These are phyloP conservation scores for Empis stercorea DNA, from an alignment of 2,888 invertebrate species.

Conservation along the genomic window DNA sequence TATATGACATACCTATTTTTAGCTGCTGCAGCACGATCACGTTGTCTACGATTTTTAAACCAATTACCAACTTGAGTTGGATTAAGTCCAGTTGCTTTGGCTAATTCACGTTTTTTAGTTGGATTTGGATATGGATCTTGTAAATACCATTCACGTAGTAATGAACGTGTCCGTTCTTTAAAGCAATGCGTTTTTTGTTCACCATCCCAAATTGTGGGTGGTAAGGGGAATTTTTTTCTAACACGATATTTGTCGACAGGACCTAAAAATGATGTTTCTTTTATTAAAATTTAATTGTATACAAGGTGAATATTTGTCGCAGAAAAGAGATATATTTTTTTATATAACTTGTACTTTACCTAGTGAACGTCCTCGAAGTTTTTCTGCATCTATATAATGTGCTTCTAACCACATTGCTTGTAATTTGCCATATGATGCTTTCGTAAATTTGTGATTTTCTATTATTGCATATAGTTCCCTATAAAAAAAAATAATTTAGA, in stretches of 20 bases:
- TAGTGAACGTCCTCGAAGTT: constrained; percentile 73
- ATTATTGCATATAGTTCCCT: constrained; percentile 78
- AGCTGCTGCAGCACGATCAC: constrained; percentile 83
- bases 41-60: constrained; percentile 81
- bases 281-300: background rate
- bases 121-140: constrained; percentile 96
- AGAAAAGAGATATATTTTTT: too few relatives aligned
- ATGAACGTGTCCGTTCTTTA: constrained; percentile 87
- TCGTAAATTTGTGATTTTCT: constrained; percentile 80
- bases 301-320: too few relatives aligned
- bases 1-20: constrained; percentile 74
- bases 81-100: constrained; percentile 79
- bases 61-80: constrained; percentile 90
- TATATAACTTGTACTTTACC: too few relatives aligned
- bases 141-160: constrained; percentile 95
- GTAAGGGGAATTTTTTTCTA: constrained; percentile 84
- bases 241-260: constrained; percentile 91
- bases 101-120: constrained; percentile 81
- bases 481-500: constrained; percentile 8
- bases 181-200: constrained; percentile 95
- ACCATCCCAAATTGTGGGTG: constrained; percentile 89
- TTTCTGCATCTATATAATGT: constrained; percentile 87
- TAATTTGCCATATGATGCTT: constrained; percentile 76
- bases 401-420: constrained; percentile 91
- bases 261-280: constrained; percentile 28